Base-by-base conservation (phyloP, 2,797 vertebrate species). In the Aulostomus chinensis region DNA sequence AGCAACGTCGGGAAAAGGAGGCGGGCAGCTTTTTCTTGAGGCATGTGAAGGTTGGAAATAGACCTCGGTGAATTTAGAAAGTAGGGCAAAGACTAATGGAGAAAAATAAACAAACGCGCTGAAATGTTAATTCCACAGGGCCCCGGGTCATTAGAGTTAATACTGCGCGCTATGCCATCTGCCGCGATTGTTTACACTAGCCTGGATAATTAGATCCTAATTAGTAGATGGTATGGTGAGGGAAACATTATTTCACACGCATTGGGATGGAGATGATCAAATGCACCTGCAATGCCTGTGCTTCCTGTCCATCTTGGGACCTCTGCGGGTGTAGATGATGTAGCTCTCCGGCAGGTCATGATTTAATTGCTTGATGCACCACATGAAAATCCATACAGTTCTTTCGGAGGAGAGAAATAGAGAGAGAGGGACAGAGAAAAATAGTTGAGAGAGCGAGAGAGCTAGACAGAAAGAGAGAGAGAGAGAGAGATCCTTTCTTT, bases 181-280 rank as follows among this genome's bases (percentile, higher is more conserved):
- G 96, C 88, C 89, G 89, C 78, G 90, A 94, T 93, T 96, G 92
- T 95, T 96, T 95, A 94, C 92, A 93, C 93, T 93, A 88, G 91
- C 80, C 88, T 90, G 86, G 91, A 93, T 96, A 95, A 97, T 97
- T 93, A 95, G 91, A 92, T 93, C 88, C 93, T 95, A 97, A 96
- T 98, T 95, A 97, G 92, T 89, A 85, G 90, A 91, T 90, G 92
- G 91, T 92, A 88, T 87, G 85, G 84, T 73, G 73, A 61, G 74
- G 82, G 74, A 81, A 86, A 87, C 81, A 64, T 84, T 89, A 85
- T 77, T 88, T 89, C 77, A 81, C 76, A 63, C 33, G 43, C 76
- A 38, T 30, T 54, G 73, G 78, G 77, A 84, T 75, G 73, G 60
- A 80, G 68, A 83, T 56, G 72, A 87, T 85, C 69, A 64, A 66